Conservation (phyloP, 2,113 vertebrate species). For the Lichenostomus cassidix region DNA sequence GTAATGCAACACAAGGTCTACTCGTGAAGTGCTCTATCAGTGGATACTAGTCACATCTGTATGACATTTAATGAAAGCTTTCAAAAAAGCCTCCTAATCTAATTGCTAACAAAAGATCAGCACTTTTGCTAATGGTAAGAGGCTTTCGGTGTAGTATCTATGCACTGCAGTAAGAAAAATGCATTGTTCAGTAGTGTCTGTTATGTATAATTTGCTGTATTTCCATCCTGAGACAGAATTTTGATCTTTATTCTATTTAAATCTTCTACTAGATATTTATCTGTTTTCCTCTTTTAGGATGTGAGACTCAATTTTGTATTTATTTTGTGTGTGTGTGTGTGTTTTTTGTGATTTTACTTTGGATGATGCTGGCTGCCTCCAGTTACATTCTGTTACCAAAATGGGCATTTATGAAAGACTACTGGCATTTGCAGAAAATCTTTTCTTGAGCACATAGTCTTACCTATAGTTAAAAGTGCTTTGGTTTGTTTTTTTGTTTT, state of each 20-base stretch:
- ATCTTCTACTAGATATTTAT: not conserved
- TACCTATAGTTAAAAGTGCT: not conserved
- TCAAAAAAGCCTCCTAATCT: not conserved
- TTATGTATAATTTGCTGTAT: not conserved
- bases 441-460: not conserved
- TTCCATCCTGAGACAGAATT: not conserved
- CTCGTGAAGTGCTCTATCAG: not conserved
- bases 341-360: not conserved
- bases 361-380: not conserved
- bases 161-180: not conserved
- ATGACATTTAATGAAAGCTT: not conserved
- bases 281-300: not conserved
- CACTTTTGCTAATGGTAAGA: not conserved
- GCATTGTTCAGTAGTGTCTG: not conserved
- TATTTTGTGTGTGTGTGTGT: not conserved
- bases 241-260: not conserved
- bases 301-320: not conserved
- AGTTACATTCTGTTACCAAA: not conserved
- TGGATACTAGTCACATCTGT: not conserved
- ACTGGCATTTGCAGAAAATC: not conserved
- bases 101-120: not conserved
- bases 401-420: not conserved
- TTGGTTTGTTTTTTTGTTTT: not conserved
- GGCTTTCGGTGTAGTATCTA: not conserved
- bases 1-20: not conserved